These are phyloP conservation scores for Vespertilio murinus DNA, from an alignment of 2,797 vertebrate species.

Conservation along the genomic window DNA sequence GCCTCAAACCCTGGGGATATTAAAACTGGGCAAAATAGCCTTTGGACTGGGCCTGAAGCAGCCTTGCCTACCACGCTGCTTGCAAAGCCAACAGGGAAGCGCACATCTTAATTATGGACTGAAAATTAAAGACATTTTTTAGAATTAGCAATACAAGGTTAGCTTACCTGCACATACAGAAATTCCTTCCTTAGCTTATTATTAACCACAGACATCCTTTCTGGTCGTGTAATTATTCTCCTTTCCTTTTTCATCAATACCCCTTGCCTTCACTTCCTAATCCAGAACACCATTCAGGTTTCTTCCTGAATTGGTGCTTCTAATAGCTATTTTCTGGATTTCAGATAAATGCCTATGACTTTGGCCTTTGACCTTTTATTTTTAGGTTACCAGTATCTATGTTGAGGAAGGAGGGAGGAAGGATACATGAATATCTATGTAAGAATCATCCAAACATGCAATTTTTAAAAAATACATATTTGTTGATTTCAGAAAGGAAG, in stretches of 20 bases:
- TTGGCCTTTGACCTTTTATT: neutral
- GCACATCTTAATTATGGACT: neutral
- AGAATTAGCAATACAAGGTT: neutral
- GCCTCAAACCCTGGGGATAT: neutral
- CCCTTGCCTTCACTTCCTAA: neutral
- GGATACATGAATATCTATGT: neutral
- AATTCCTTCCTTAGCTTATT: neutral
- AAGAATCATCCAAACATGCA: neutral
- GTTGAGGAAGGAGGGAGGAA: neutral
- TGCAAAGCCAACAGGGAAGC: neutral
- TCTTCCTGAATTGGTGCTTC: neutral
- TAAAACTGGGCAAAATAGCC: neutral
- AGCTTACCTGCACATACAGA: neutral
- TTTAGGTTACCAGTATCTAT: neutral
- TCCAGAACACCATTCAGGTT: neutral
- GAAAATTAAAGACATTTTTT: neutral
- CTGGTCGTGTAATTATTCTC: too few species aligned
- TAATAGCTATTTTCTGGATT: neutral
- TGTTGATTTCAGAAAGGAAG: too few species aligned
- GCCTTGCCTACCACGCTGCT: neutral
- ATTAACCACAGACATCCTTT: neutral
- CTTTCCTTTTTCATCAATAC: neutral
- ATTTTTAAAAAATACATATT: too few species aligned
- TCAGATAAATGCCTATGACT: neutral
- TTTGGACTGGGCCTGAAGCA: too few species aligned